A percentile compares a stretch with the other conserved stretches of the same genome.
These are phyloP conservation scores for Trichosurus vulpecula DNA, from an alignment of 2,797 vertebrate species.

Conservation along the genomic window DNA sequence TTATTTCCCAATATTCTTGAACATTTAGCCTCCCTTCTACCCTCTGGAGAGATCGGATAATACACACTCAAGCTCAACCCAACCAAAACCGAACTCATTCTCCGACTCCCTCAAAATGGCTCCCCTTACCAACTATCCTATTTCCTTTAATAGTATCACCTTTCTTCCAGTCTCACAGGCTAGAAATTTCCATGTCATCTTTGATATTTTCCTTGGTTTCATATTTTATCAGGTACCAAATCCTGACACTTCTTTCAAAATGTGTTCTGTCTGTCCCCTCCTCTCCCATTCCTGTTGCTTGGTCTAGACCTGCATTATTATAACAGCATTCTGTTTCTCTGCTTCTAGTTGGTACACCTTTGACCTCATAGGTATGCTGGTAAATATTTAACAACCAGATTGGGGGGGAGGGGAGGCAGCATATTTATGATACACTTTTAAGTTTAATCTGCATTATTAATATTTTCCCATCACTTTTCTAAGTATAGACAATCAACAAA, in stretches of 20 bases:
- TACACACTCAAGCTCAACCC: not conserved
- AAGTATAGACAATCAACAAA: not conserved
- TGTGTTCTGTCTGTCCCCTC: not conserved
- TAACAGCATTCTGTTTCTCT: not conserved
- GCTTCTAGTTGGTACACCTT: slow-evolving; percentile 18
- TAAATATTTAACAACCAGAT: not conserved
- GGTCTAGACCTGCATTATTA: not conserved
- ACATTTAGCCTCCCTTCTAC: not conserved
- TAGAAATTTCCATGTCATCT: slow-evolving; percentile 14
- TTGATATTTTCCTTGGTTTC: not conserved
- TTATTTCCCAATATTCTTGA: not conserved
- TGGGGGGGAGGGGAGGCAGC: rapidly evolving
- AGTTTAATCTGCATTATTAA: not conserved
- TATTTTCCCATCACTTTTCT: not conserved
- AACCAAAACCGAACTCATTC: not conserved
- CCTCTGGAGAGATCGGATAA: not conserved
- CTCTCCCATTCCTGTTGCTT: not conserved
- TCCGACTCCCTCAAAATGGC: not conserved
- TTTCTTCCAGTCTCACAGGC: not conserved
- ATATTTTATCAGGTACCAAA: not conserved
- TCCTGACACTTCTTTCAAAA: not conserved
- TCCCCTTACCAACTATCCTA: not conserved
- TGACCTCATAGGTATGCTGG: not conserved
- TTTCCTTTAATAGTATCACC: not conserved
- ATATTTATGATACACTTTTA: not conserved